These are phyloP conservation scores for Tangara arthus DNA, from an alignment of 2,797 vertebrate species.

Conservation along the genomic window DNA sequence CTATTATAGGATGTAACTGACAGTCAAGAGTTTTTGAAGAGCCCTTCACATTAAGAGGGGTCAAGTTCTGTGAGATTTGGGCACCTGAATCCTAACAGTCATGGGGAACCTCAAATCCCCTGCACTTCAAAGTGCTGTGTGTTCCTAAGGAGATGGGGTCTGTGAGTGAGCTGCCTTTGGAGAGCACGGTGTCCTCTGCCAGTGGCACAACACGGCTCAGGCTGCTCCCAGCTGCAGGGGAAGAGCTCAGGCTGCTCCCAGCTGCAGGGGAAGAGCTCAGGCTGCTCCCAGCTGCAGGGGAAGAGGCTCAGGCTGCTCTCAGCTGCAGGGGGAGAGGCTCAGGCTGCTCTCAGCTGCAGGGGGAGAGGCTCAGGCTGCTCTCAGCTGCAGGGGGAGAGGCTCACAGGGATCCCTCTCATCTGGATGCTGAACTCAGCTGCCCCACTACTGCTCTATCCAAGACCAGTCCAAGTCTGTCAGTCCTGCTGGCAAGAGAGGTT, in stretches of 20 bases:
- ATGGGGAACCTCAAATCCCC: not conserved
- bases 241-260: not conserved
- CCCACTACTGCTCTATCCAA: not conserved
- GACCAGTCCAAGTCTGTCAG: not conserved
- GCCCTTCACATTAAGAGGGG: not conserved
- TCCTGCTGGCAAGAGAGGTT: not conserved
- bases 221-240: not conserved
- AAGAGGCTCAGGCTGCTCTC: not conserved
- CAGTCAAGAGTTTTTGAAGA: not conserved
- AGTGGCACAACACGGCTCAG: not conserved
- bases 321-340: not conserved
- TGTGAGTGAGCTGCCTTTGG: rapidly evolving
- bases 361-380: not conserved
- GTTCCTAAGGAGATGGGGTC: not conserved
- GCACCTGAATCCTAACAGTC: not conserved
- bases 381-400: not conserved
- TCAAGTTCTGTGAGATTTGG: not conserved
- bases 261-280: not conserved
- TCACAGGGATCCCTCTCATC: not conserved
- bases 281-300: not conserved
- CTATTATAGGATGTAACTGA: not conserved
- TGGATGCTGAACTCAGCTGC: not conserved
- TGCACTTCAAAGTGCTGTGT: not conserved
- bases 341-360: not conserved
- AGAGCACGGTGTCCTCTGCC: not conserved